phyloP scores from a whole-genome alignment of 2,113 vertebrate species.

The Apistogramma diplotaenia region DNA sequence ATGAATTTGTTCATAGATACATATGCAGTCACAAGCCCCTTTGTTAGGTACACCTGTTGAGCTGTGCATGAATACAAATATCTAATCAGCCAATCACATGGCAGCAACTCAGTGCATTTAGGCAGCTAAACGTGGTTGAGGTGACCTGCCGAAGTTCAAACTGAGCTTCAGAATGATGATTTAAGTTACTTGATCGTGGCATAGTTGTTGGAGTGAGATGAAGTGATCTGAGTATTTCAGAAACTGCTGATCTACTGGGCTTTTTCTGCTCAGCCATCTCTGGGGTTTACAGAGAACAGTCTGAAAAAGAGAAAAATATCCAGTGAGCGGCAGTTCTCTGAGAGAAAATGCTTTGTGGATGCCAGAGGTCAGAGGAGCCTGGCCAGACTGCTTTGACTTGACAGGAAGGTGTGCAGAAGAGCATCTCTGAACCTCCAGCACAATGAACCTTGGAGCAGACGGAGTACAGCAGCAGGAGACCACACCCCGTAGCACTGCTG shows the following conservation, averaged over 20 bases:
- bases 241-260: not conserved
- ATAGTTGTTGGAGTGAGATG: not conserved
- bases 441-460: not conserved
- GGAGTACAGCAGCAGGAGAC: not conserved
- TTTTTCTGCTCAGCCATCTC: not conserved
- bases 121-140: not conserved
- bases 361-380: not conserved
- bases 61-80: too few species aligned
- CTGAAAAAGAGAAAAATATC: not conserved
- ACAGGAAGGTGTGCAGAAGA: not conserved
- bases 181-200: not conserved
- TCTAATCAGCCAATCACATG: too few species aligned
- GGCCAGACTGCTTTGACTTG: not conserved
- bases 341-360: not conserved
- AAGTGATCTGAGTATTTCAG: not conserved
- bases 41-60: too few species aligned
- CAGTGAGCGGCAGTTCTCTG: not conserved
- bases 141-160: too few species aligned
- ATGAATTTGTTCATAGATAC: too few species aligned
- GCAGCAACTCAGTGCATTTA: not conserved
- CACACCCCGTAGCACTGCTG: not conserved
- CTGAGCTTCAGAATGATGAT: too few species aligned
- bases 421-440: not conserved
- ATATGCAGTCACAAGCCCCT: too few species aligned
- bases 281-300: not conserved